phyloP scores from a whole-genome alignment of 1,140 invertebrate genomes.

The Drosophila seguyi region DNA sequence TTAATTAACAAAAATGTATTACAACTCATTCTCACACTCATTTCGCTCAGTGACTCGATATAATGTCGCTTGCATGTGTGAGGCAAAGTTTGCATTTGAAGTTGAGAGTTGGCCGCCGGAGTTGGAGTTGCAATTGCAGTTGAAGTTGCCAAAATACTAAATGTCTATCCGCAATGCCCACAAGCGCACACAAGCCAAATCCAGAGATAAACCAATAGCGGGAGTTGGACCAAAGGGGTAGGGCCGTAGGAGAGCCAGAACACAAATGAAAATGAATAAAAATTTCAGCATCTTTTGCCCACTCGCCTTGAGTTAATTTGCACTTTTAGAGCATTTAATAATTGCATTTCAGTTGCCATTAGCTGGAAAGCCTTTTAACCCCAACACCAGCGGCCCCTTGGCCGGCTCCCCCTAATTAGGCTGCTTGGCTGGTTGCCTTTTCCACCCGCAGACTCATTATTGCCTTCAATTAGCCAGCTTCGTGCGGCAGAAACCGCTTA shows the following conservation, averaged over 20 bases:
- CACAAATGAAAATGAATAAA: constrained; percentile 33
- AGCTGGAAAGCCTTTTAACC: constrained; percentile 30
- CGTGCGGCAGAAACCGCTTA: constrained; percentile 46
- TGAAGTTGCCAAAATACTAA: constrained; percentile 75
- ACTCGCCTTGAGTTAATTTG: constrained; percentile 29
- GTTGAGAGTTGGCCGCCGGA: constrained; percentile 17
- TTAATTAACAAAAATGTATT: neutral
- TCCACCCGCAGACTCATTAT: constrained; percentile 40
- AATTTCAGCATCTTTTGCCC: constrained; percentile 14
- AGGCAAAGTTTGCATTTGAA: constrained; percentile 40
- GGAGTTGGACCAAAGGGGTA: neutral
- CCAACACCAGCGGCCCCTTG: neutral
- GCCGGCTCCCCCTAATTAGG: constrained; percentile 48
- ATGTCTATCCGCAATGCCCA: constrained; percentile 76
- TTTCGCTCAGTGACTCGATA: constrained; percentile 28
- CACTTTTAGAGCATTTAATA: constrained; percentile 47
- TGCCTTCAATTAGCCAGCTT: constrained; percentile 65
- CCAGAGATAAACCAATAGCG: constrained; percentile 12
- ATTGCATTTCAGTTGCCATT: constrained; percentile 73
- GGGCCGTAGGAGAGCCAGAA: neutral
- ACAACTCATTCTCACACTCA: neutral
- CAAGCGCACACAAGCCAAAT: constrained; percentile 68
- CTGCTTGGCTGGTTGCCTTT: constrained; percentile 51
- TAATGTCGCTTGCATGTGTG: constrained; percentile 52
- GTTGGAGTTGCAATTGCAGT: constrained; percentile 44